Evolutionary conservation across 2,888 invertebrate species (phyloP).

Genomic region (Drosophila mayaguana): DNA sequence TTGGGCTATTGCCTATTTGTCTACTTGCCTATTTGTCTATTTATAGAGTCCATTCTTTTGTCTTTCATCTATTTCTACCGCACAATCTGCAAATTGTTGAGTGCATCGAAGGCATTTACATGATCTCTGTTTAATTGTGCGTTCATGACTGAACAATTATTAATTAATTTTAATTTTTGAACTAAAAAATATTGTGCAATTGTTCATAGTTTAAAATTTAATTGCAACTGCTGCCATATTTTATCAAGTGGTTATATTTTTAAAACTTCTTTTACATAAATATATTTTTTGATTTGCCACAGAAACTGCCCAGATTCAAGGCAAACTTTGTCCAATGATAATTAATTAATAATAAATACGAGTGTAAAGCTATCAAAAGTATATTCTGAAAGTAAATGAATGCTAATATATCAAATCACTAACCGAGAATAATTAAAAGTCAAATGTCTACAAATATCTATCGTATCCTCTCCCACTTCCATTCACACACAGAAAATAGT

Average conservation of each 20-base stretch:
- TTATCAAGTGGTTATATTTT: no score
- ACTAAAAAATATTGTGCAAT: no score
- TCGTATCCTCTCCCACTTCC: background rate
- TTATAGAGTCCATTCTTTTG: no score
- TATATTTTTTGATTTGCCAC: background rate
- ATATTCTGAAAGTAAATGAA: conserved; percentile 1
- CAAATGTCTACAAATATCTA: conserved; percentile 2
- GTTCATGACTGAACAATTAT: no score
- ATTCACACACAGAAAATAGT: conserved; percentile 5
- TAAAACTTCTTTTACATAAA: background rate
- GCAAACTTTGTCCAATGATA: no score
- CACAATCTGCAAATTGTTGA: no score
- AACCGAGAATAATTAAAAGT: conserved; percentile 2
- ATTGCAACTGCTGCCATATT: background rate
- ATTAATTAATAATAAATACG: background rate
- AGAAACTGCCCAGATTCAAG: background rate
- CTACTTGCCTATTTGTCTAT: no score
- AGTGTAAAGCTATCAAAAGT: background rate
- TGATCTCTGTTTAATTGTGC: no score
- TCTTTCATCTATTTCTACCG: no score
- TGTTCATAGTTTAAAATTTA: no score
- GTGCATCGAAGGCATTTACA: no score
- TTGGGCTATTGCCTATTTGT: no score
- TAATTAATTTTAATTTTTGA: background rate
- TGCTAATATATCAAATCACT: conserved; percentile 22